Evolutionary conservation across 2,888 invertebrate species (phyloP).

Genomic region (Graphium colonna): DNA sequence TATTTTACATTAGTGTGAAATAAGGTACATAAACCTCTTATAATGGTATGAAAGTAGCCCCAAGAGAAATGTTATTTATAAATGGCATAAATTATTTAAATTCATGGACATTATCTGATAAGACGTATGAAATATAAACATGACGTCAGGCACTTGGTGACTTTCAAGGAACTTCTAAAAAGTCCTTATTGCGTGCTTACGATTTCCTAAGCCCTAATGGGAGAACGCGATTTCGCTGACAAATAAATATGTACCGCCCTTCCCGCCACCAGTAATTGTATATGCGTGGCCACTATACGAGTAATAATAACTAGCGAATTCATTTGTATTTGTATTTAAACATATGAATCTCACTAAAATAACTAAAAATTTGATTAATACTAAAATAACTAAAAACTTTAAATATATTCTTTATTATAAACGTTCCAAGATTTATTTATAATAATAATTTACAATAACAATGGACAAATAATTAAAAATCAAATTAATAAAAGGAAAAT

Average conservation of each 20-base stretch:
- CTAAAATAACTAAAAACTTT: too few species aligned
- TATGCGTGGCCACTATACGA: slow-evolving; percentile 41
- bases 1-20: too few species aligned
- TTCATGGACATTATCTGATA: slow-evolving; percentile 33
- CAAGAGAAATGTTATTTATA: slow-evolving; percentile 7
- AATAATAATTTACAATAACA: too few species aligned
- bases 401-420: too few species aligned
- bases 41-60: slow-evolving; percentile 1
- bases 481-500: too few species aligned
- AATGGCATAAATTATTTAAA: slow-evolving; percentile 21
- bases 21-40: too few species aligned
- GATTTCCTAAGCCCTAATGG: slow-evolving; percentile 62
- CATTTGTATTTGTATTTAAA: too few species aligned
- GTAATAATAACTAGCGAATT: too few species aligned
- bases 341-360: too few species aligned
- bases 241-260: slow-evolving; percentile 69
- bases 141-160: slow-evolving; percentile 41
- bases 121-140: slow-evolving; percentile 49
- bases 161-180: slow-evolving; percentile 49
- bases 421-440: too few species aligned
- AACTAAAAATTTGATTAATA: too few species aligned
- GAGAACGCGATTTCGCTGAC: slow-evolving; percentile 67
- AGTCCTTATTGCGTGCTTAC: slow-evolving; percentile 68
- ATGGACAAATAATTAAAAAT: too few species aligned
- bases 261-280: slow-evolving; percentile 55